phyloP scores from a whole-genome alignment of 1,140 invertebrate genomes.

The Adelges cooleyi region DNA sequence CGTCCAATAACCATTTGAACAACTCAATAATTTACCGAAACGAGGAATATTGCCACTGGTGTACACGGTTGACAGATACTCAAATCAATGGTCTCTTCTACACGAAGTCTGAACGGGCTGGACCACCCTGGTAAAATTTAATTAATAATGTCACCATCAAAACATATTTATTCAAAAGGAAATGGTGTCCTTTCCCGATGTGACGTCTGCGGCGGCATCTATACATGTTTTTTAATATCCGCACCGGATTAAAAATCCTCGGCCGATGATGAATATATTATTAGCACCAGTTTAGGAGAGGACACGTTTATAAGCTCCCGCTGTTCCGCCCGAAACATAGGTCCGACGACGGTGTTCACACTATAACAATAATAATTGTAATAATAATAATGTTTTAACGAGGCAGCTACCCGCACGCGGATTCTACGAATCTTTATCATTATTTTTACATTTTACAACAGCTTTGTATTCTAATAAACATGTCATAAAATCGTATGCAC shows the following conservation, averaged over 20 bases:
- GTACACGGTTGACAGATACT: too few relatives aligned
- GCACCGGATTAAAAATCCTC: background rate
- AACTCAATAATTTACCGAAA: too few relatives aligned
- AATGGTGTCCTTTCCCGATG: background rate
- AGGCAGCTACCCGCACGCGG: slow-evolving; percentile 13
- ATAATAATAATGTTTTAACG: slow-evolving; percentile 18
- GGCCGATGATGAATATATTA: slow-evolving; percentile 3
- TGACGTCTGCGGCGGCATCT: background rate
- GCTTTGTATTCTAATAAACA: slow-evolving; percentile 13
- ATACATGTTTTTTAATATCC: background rate
- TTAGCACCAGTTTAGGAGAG: slow-evolving; percentile 22
- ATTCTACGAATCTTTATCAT: slow-evolving; percentile 9
- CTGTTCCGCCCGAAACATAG: background rate
- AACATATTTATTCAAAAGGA: background rate
- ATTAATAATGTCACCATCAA: slow-evolving; percentile 8
- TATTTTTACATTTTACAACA: slow-evolving; percentile 14
- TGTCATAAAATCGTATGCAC: slow-evolving; percentile 14
- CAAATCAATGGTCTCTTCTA: too few relatives aligned
- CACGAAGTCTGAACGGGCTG: too few relatives aligned
- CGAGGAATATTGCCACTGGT: too few relatives aligned
- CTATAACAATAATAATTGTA: too few relatives aligned
- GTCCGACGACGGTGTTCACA: slow-evolving; percentile 17
- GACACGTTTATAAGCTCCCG: slow-evolving; percentile 21
- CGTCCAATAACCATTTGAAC: too few relatives aligned
- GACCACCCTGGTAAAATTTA: slow-evolving; percentile 23